phyloP scores from a whole-genome alignment of 1,140 invertebrate species.

The Drosophila tristis region DNA sequence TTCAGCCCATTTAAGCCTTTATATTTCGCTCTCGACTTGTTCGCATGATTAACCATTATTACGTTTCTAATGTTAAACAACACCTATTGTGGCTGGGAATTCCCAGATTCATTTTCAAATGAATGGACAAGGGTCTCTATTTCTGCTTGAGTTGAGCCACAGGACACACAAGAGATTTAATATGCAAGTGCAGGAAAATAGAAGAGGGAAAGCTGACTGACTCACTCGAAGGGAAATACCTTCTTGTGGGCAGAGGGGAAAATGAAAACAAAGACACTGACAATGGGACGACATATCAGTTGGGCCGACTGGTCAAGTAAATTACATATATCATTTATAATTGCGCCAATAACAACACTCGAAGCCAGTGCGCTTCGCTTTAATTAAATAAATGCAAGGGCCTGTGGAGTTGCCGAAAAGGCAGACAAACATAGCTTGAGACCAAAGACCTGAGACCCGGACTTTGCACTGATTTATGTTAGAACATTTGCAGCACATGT shows the following conservation, averaged over 20 bases:
- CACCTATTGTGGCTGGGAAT: conserved; percentile 32
- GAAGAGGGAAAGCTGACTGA: conserved; percentile 6
- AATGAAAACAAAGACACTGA: conserved; percentile 32
- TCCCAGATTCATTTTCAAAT: conserved; percentile 22
- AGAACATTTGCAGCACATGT: conserved; percentile 29
- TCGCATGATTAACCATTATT: conserved; percentile 47
- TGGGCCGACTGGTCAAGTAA: conserved; percentile 37
- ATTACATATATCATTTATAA: conserved; percentile 81
- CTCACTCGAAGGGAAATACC: conserved; percentile 2
- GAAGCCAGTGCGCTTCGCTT: conserved; percentile 49
- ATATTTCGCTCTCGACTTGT: conserved; percentile 4
- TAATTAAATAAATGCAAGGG: conserved; percentile 69
- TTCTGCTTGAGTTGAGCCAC: conserved; percentile 25
- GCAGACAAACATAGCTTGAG: conserved; percentile 17
- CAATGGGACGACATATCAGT: conserved; percentile 37
- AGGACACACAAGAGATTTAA: conserved; percentile 31
- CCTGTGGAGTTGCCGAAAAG: too few species aligned
- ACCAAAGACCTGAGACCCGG: conserved; percentile 43
- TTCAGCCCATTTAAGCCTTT: conserved; percentile 38
- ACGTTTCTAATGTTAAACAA: conserved; percentile 18
- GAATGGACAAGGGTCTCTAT: conserved; percentile 6
- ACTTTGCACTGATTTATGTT: conserved; percentile 27
- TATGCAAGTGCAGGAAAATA: conserved; percentile 19
- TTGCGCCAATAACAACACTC: conserved; percentile 59
- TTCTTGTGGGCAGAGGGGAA: not conserved